Evolutionary conservation across 1,140 invertebrate species (phyloP).

Genomic region (Lutraria rhynchaena): DNA sequence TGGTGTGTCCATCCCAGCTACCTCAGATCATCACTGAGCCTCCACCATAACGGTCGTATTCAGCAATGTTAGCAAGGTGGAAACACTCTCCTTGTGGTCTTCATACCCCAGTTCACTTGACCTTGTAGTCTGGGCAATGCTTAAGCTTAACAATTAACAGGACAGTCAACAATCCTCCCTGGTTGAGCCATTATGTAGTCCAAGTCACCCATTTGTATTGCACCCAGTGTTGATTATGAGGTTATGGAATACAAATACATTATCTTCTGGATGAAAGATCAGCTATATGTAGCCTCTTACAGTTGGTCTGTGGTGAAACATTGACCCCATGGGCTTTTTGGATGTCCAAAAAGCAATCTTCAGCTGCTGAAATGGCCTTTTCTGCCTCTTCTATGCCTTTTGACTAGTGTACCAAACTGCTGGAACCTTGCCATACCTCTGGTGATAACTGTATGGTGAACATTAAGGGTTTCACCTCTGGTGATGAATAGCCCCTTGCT

Average conservation of each 20-base stretch:
- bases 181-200: no score
- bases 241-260: background rate
- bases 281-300: background rate
- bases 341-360: no score
- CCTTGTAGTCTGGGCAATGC: no score
- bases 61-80: conserved; percentile 5
- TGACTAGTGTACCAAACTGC: conserved; percentile 24
- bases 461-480: background rate
- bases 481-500: conserved; percentile 26
- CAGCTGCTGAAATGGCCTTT: background rate
- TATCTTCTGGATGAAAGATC: conserved; percentile 7
- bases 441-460: conserved; percentile 27
- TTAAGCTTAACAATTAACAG: no score
- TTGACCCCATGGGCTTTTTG: conserved; percentile 7
- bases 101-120: background rate
- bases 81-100: background rate
- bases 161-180: background rate
- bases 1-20: no score
- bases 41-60: no score
- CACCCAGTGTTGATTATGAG: background rate
- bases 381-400: conserved; percentile 6
- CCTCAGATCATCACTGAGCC: no score
- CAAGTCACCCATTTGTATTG: conserved; percentile 6
- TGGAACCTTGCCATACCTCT: no score
- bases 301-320: background rate